These are phyloP conservation scores for Monodelphis domestica DNA, from an alignment of 2,797 vertebrate genomes.

Conservation along the genomic window DNA sequence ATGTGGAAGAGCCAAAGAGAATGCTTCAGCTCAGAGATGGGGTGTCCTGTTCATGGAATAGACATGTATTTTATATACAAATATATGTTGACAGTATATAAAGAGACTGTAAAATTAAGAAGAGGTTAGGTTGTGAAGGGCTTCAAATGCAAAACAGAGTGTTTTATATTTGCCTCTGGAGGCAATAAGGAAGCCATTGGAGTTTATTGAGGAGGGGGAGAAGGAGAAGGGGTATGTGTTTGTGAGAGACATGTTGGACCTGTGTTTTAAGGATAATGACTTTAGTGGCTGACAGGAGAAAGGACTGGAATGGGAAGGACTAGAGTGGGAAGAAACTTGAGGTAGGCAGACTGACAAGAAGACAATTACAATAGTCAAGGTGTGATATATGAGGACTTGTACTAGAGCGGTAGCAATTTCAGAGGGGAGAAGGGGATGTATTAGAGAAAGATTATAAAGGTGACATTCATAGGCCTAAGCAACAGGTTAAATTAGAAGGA, in stretches of 20 bases:
- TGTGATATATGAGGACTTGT: not conserved
- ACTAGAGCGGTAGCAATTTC: not conserved
- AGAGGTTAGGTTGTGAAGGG: not conserved
- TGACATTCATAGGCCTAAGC: not conserved
- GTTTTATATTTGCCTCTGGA: not conserved
- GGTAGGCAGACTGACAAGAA: not conserved
- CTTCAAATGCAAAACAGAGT: not conserved
- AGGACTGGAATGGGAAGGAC: not conserved
- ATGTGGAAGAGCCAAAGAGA: too few species aligned
- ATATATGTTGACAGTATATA: too few species aligned
- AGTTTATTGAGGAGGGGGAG: not conserved
- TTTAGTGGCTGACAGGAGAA: not conserved
- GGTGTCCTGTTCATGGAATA: too few species aligned
- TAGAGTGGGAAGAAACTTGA: not conserved
- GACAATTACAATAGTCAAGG: not conserved
- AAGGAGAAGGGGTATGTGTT: too few species aligned
- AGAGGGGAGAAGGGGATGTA: not conserved
- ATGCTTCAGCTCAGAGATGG: too few species aligned
- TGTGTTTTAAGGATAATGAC: not conserved
- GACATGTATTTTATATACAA: too few species aligned
- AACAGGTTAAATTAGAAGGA: not conserved
- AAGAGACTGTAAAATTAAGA: not conserved
- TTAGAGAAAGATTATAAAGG: not conserved
- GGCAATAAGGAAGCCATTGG: not conserved
- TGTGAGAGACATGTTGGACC: not conserved